Evolutionary conservation across 2,888 invertebrate genomes (phyloP).

Genomic region (Palloptera scutellata): DNA sequence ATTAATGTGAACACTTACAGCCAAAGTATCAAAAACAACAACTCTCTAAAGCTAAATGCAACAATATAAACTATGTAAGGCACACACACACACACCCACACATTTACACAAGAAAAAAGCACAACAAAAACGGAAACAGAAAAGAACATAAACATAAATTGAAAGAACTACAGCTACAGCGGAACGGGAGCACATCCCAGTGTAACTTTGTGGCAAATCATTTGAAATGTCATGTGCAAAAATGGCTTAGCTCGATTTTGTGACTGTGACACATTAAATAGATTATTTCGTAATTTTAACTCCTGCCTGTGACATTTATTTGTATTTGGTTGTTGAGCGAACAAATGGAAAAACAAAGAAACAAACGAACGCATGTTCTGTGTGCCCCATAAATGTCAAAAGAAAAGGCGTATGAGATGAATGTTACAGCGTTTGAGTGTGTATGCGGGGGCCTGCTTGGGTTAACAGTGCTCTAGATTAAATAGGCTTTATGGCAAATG

Average conservation of each 20-base stretch:
- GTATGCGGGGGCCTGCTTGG: too few relatives aligned
- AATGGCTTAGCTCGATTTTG: slow-evolving; percentile 22
- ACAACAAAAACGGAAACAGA: not conserved
- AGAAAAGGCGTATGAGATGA: too few relatives aligned
- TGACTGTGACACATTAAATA: slow-evolving; percentile 24
- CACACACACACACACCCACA: not conserved
- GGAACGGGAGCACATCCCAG: not conserved
- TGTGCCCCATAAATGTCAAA: too few relatives aligned
- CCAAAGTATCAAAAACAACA: not conserved
- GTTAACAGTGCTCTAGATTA: too few relatives aligned
- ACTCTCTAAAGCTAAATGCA: not conserved
- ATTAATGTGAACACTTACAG: slow-evolving; percentile 15
- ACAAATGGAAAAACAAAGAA: too few relatives aligned
- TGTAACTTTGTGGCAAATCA: slow-evolving; percentile 1
- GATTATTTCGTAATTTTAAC: slow-evolving; percentile 21
- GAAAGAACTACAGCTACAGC: not conserved
- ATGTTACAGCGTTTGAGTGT: too few relatives aligned
- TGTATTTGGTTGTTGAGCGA: not conserved
- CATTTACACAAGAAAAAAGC: not conserved
- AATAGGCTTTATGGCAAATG: too few relatives aligned
- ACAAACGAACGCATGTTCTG: too few relatives aligned
- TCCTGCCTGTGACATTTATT: slow-evolving; percentile 14
- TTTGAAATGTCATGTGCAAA: slow-evolving; percentile 20
- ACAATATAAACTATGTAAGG: slow-evolving; percentile 12
- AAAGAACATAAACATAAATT: not conserved